A percentile compares a stretch with the other conserved stretches of the same genome.
These are phyloP conservation scores for Chironomus striatipennis DNA, from an alignment of 1,140 invertebrate genomes.

Conservation along the genomic window DNA sequence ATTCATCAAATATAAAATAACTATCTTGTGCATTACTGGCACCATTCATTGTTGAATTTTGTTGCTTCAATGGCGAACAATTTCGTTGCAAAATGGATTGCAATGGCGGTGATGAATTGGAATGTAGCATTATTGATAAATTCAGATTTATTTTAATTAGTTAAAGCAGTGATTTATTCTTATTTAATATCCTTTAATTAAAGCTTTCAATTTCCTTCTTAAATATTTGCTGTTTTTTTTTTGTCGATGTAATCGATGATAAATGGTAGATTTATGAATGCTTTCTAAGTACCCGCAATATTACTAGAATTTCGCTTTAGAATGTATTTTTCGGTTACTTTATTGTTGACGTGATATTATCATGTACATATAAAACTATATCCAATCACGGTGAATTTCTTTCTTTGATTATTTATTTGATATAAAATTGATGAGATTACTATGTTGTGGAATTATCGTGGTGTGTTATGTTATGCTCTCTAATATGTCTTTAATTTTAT, in stretches of 20 bases:
- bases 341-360: too few relatives aligned
- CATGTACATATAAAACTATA: too few relatives aligned
- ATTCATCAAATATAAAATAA: constrained; percentile 25
- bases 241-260: background rate
- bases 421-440: constrained; percentile 11
- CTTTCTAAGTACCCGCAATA: background rate
- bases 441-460: background rate
- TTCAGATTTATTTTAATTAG: background rate
- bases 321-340: too few relatives aligned
- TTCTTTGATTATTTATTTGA: background rate
- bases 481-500: background rate
- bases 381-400: background rate
- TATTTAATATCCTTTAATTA: background rate
- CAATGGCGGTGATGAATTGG: constrained; percentile 15
- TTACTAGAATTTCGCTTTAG: too few relatives aligned
- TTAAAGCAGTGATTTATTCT: background rate
- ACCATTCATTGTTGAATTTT: constrained; percentile 16
- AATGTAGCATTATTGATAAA: constrained; percentile 3
- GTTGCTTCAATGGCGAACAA: constrained; percentile 13
- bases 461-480: background rate
- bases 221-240: background rate
- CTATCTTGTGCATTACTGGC: background rate
- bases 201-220: constrained; percentile 1
- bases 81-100: constrained; percentile 13
- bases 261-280: background rate